Evolutionary conservation across 2,113 vertebrate genomes (phyloP).

Genomic region (Gymnocephalus cernua): DNA sequence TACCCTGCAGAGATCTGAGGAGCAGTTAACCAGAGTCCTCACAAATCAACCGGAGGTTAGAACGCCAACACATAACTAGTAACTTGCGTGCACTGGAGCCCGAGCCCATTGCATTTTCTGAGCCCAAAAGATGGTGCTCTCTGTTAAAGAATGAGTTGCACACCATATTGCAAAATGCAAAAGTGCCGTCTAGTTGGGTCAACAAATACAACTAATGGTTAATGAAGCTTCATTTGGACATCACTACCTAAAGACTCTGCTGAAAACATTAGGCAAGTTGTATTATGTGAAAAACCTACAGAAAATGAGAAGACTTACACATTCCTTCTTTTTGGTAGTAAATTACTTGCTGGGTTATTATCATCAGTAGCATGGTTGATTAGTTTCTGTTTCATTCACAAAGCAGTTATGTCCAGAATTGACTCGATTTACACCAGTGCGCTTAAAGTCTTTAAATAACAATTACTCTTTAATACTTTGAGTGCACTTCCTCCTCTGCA

Average conservation of each 20-base stretch:
- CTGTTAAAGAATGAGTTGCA: too few relatives aligned
- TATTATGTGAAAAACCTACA: background rate
- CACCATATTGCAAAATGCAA: too few relatives aligned
- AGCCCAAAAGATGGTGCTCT: too few relatives aligned
- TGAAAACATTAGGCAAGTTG: conserved; percentile 35
- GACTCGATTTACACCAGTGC: conserved; percentile 21
- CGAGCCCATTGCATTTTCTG: too few relatives aligned
- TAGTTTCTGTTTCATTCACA: conserved; percentile 34
- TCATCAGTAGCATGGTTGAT: conserved; percentile 22
- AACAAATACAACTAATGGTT: too few relatives aligned
- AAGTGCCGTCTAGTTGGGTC: too few relatives aligned
- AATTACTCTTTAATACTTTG: conserved; percentile 31
- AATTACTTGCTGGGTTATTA: conserved; percentile 21
- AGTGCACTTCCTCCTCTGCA: conserved; percentile 39
- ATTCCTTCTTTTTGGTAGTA: conserved; percentile 10
- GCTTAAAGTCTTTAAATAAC: conserved; percentile 36
- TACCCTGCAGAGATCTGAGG: too few relatives aligned
- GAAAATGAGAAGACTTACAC: conserved; percentile 9
- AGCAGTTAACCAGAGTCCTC: too few relatives aligned
- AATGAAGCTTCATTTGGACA: too few relatives aligned
- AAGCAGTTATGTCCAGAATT: conserved; percentile 30
- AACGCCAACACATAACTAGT: too few relatives aligned
- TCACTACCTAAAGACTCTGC: background rate
- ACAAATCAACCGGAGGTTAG: too few relatives aligned
- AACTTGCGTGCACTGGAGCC: too few relatives aligned